Percentiles rank a stretch among this genome's conserved stretches.
phyloP scores from a whole-genome alignment of 92 coral and sea anemone genomes.

The Porites rus region DNA sequence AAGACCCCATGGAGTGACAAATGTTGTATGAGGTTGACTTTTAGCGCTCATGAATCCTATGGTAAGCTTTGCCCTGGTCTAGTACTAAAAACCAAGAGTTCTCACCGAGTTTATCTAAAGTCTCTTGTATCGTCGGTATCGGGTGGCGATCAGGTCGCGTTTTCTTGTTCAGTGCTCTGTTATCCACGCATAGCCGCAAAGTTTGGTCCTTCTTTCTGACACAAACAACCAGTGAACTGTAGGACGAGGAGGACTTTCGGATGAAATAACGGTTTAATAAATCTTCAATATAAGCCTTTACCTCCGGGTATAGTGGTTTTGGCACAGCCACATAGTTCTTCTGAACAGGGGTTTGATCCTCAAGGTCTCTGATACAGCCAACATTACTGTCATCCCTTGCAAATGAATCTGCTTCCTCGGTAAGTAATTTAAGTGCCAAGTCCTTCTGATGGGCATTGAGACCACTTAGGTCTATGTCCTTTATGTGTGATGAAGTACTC shows the following conservation, averaged over 20 bases:
- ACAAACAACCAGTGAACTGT: not conserved
- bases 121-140: constrained; percentile 55
- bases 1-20: not conserved
- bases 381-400: constrained; percentile 69
- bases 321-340: constrained; percentile 1
- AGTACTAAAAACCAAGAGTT: constrained; percentile 54
- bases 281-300: no score
- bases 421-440: no score
- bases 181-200: constrained; percentile 22
- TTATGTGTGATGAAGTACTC: no score
- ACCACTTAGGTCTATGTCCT: no score
- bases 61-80: constrained; percentile 49
- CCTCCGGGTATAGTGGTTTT: no score
- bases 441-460: no score
- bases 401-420: constrained; percentile 64
- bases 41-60: constrained; percentile 36
- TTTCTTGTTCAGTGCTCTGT: constrained; percentile 9
- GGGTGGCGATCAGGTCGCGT: constrained; percentile 54
- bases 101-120: constrained; percentile 54
- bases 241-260: constrained; percentile 18
- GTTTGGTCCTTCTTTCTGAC: not conserved
- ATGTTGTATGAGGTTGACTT: constrained; percentile 42
- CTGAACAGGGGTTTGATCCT: constrained; percentile 63
- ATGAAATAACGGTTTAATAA: no score
- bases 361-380: constrained; percentile 70